Percentiles rank a stretch among this genome's conserved stretches.
Evolutionary conservation across 2,113 vertebrate species (phyloP).

Genomic region (Emberiza fucata): DNA sequence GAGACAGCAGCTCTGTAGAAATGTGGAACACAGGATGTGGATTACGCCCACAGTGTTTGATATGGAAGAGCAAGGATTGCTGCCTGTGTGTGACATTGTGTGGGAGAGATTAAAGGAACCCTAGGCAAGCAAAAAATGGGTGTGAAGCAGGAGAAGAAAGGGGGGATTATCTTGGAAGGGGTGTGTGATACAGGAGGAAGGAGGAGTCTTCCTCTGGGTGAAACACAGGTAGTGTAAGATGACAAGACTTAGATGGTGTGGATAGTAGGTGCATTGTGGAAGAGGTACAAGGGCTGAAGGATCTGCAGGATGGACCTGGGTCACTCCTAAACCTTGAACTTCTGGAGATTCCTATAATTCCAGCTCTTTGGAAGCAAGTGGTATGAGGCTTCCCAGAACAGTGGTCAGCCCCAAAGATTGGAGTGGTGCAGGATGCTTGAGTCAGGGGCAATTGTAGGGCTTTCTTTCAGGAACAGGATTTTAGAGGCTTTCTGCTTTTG

Average conservation of each 20-base stretch:
- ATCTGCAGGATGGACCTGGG: background rate
- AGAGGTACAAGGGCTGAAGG: background rate
- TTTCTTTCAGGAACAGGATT: background rate
- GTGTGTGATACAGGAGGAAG: background rate
- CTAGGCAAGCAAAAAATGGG: background rate
- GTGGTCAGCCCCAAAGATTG: background rate
- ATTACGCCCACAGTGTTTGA: background rate
- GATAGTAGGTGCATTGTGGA: background rate
- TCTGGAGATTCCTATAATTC: background rate
- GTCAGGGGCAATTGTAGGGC: background rate
- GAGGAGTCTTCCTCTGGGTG: background rate
- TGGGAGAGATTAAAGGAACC: slow-evolving; percentile 16
- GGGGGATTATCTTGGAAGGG: background rate
- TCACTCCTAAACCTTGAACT: background rate
- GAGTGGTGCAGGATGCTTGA: background rate
- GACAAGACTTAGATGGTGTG: background rate
- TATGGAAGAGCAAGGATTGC: background rate
- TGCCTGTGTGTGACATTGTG: background rate
- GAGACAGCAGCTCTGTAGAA: background rate
- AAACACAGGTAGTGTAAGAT: background rate
- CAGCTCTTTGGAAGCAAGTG: background rate
- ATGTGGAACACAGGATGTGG: background rate
- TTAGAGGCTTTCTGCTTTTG: background rate
- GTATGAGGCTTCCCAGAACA: background rate
- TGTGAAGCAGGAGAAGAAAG: background rate